A percentile compares a stretch with the other conserved stretches of the same genome.
These are phyloP conservation scores for Alexandromys fortis DNA, from an alignment of 2,113 vertebrate genomes.

Conservation along the genomic window DNA sequence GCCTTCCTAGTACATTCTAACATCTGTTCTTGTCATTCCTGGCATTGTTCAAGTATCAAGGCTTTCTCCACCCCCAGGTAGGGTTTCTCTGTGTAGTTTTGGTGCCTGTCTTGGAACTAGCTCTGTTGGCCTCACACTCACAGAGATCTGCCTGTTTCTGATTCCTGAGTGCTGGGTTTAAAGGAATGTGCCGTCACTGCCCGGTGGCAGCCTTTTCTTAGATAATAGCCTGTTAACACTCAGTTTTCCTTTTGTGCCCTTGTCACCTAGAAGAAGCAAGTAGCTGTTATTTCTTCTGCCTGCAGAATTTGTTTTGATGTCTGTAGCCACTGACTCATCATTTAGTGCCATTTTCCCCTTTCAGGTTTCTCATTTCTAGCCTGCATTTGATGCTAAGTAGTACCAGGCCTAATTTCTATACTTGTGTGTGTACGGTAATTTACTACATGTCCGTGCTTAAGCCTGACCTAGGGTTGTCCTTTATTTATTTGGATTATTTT, in stretches of 20 bases:
- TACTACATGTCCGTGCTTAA: background rate
- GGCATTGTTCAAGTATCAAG: background rate
- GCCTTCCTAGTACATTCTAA: background rate
- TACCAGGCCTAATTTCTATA: background rate
- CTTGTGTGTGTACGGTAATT: background rate
- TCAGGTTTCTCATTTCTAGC: background rate
- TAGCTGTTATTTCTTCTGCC: background rate
- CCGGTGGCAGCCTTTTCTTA: background rate
- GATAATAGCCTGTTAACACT: background rate
- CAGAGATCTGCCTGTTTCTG: no score
- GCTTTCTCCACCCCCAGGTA: no score
- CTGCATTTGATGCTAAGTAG: background rate
- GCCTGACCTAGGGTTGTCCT: background rate
- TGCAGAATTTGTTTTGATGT: slow-evolving; percentile 14
- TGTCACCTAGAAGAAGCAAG: slow-evolving; percentile 4
- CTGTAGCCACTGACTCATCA: background rate
- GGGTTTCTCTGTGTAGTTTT: no score
- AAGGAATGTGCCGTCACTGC: no score
- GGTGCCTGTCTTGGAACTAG: no score
- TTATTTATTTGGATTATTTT: background rate
- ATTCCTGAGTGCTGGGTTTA: no score
- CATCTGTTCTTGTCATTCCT: background rate
- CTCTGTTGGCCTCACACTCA: no score
- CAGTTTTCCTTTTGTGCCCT: background rate
- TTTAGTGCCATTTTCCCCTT: background rate